A percentile compares a stretch with the other conserved stretches of the same genome.
These are phyloP conservation scores for Diorhabda sublineata DNA, from an alignment of 1,140 invertebrate species.

Conservation along the genomic window DNA sequence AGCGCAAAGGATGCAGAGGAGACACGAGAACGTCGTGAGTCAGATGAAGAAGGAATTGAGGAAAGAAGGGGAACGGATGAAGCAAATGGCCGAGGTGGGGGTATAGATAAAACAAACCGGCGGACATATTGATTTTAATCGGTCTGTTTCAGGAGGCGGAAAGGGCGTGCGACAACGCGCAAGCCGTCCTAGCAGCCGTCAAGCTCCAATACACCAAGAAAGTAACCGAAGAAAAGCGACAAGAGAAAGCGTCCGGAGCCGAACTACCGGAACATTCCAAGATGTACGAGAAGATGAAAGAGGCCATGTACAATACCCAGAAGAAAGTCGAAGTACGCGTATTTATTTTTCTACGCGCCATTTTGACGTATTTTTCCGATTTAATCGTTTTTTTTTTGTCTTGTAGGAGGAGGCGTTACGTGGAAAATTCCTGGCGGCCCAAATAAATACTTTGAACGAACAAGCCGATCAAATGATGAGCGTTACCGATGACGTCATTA, in stretches of 20 bases:
- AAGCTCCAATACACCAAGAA: constrained; percentile 32
- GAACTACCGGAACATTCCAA: constrained; percentile 32
- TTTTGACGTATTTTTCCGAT: neutral
- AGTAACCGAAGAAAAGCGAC: constrained; percentile 27
- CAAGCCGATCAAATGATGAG: constrained; percentile 37
- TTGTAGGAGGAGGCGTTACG: constrained; percentile 38
- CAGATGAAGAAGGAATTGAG: constrained; percentile 44
- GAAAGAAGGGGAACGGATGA: constrained; percentile 39
- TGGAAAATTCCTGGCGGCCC: constrained; percentile 38
- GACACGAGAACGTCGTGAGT: constrained; percentile 42
- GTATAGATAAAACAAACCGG: neutral
- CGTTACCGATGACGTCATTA: constrained; percentile 38
- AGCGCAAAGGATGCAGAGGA: constrained; percentile 38
- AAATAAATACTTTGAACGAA: constrained; percentile 40
- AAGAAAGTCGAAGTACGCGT: constrained; percentile 36
- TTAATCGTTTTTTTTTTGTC: neutral
- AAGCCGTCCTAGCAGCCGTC: constrained; percentile 30
- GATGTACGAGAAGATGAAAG: constrained; percentile 40
- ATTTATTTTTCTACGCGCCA: neutral
- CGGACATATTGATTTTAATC: too few species aligned
- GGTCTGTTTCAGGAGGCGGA: constrained; percentile 28
- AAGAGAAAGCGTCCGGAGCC: constrained; percentile 28
- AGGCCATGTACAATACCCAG: constrained; percentile 39
- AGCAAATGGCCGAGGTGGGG: constrained; percentile 34
- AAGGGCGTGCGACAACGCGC: constrained; percentile 26